Percentiles rank a stretch among this genome's conserved stretches.
Evolutionary conservation across 1,140 invertebrate genomes (phyloP).

Genomic region (Drosophila pruinosa): DNA sequence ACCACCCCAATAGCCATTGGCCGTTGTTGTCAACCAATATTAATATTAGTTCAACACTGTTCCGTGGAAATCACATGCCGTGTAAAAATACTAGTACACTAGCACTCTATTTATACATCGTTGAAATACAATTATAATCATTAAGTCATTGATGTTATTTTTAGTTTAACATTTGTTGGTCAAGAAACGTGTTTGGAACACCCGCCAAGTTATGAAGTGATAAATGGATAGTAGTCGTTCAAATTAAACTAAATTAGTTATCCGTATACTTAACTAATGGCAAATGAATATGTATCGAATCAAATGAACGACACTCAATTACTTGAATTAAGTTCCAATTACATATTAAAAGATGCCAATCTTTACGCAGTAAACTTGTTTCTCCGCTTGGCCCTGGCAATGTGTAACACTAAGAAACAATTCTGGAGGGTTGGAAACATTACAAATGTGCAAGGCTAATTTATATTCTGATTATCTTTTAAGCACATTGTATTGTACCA

Average conservation of each 20-base stretch:
- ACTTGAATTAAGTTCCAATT: not conserved
- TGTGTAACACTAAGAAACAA: too few species aligned
- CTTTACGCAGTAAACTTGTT: too few species aligned
- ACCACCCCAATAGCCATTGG: not conserved
- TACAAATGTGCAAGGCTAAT: too few species aligned
- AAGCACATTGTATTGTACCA: too few species aligned
- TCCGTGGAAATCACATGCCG: not conserved
- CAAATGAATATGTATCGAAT: not conserved
- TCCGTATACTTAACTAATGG: not conserved
- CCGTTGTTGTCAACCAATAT: conserved; percentile 2
- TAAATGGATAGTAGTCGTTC: not conserved
- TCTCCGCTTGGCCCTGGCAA: too few species aligned
- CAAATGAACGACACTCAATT: too few species aligned
- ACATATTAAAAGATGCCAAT: not conserved
- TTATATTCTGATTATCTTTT: too few species aligned
- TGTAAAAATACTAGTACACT: not conserved
- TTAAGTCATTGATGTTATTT: not conserved
- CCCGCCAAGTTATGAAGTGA: not conserved
- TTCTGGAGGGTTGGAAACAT: too few species aligned
- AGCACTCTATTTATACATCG: not conserved
- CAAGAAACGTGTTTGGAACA: not conserved
- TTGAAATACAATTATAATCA: conserved; percentile 19
- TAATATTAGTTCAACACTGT: not conserved
- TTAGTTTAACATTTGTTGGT: not conserved
- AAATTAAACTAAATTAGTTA: too few species aligned